These are phyloP conservation scores for Sarcophaga peregrina DNA, from an alignment of 1,140 invertebrate species.

Conservation along the genomic window DNA sequence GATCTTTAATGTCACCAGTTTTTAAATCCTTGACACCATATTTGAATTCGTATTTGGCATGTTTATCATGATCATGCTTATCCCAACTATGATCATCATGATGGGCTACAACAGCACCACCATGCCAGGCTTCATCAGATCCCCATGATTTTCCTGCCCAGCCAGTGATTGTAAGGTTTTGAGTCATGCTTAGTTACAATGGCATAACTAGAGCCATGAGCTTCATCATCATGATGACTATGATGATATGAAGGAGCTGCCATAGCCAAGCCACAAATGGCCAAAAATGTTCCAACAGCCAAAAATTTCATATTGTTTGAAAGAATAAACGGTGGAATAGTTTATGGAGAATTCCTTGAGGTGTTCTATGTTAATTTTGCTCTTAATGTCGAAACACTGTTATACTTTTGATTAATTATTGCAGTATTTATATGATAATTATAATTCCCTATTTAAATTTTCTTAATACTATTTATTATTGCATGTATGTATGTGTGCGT, in stretches of 20 bases:
- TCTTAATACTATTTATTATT: too few species aligned
- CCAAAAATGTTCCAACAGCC: conserved; percentile 5
- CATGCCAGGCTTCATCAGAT: conserved; percentile 50
- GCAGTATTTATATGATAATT: background rate
- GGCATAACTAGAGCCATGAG: background rate
- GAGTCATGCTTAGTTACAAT: conserved; percentile 10
- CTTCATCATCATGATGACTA: background rate
- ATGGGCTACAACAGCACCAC: conserved; percentile 46
- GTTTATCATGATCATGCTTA: conserved; percentile 66
- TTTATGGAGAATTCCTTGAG: too few species aligned
- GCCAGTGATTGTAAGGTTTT: background rate
- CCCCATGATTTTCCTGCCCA: conserved; percentile 47
- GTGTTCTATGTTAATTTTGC: too few species aligned
- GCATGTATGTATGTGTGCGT: too few species aligned
- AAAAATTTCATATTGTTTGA: conserved; percentile 21
- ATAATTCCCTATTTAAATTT: background rate
- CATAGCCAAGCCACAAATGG: background rate
- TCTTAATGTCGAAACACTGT: background rate
- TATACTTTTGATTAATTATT: background rate
- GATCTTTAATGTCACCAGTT: conserved; percentile 67
- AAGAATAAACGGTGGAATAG: conserved; percentile 25
- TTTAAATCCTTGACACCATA: conserved; percentile 44
- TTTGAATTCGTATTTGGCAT: conserved; percentile 48
- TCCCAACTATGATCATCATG: background rate
- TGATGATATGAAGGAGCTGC: background rate